A percentile compares a stretch with the other conserved stretches of the same genome.
Conservation (phyloP, 1,140 invertebrate species). For the Saxidomus purpurata region DNA sequence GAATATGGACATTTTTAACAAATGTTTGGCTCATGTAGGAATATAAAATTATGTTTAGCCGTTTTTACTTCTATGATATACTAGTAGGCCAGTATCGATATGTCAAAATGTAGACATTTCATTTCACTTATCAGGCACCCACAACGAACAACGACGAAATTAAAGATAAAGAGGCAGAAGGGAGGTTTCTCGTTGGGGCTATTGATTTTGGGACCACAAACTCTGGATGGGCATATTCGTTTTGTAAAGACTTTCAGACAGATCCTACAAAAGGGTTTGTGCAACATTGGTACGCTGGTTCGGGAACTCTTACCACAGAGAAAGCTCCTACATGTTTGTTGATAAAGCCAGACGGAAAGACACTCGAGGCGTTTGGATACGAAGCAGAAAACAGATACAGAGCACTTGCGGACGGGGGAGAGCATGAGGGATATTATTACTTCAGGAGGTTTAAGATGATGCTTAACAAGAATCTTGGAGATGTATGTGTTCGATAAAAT, state of each 20-base stretch:
- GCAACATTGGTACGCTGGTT: neutral
- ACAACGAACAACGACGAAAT: no score
- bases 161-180: no score
- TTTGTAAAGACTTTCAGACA: neutral
- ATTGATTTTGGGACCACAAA: conserved; percentile 31
- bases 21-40: no score
- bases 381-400: conserved; percentile 30
- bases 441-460: conserved; percentile 40
- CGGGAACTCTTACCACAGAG: neutral
- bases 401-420: conserved; percentile 5
- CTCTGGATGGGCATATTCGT: conserved; percentile 3
- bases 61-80: no score
- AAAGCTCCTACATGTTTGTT: conserved; percentile 40
- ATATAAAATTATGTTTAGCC: no score
- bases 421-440: conserved; percentile 37
- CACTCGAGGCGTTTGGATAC: conserved; percentile 53
- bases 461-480: neutral
- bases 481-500: neutral
- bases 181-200: conserved; percentile 11
- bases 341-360: conserved; percentile 45
- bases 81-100: no score
- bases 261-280: neutral
- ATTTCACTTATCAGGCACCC: no score
- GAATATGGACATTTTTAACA: no score
- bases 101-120: no score